Conservation (phyloP, 2,888 invertebrate species). For the Dichetophora obliterata region DNA sequence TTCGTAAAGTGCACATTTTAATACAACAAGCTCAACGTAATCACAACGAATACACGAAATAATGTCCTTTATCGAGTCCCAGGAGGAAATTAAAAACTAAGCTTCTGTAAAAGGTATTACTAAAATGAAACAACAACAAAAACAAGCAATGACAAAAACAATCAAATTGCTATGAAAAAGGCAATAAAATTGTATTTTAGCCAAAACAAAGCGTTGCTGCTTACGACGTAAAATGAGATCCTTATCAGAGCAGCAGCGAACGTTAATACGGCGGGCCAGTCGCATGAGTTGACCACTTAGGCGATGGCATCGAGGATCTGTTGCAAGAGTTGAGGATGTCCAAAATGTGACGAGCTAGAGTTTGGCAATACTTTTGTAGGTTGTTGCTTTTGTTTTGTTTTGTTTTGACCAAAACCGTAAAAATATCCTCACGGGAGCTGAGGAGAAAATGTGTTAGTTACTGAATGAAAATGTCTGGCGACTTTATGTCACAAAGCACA, state of each 20-base stretch:
- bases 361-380: background rate
- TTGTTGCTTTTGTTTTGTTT: no score
- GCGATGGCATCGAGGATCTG: background rate
- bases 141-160: background rate
- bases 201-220: background rate
- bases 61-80: slow-evolving; percentile 22
- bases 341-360: background rate
- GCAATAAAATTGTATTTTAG: background rate
- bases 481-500: slow-evolving; percentile 14
- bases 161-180: background rate
- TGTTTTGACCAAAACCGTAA: background rate
- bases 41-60: slow-evolving; percentile 3
- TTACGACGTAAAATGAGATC: slow-evolving; percentile 23
- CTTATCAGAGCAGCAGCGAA: slow-evolving; percentile 16
- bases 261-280: background rate
- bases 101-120: background rate
- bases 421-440: background rate
- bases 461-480: background rate
- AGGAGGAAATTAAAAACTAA: slow-evolving; percentile 31
- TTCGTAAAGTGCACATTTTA: background rate
- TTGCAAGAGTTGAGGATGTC: background rate
- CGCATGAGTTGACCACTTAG: background rate
- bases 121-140: background rate
- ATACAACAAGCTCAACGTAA: background rate
- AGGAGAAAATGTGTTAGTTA: background rate